Evolutionary conservation across 2,888 invertebrate genomes (phyloP).

Genomic region (Pasiphila rectangulata): DNA sequence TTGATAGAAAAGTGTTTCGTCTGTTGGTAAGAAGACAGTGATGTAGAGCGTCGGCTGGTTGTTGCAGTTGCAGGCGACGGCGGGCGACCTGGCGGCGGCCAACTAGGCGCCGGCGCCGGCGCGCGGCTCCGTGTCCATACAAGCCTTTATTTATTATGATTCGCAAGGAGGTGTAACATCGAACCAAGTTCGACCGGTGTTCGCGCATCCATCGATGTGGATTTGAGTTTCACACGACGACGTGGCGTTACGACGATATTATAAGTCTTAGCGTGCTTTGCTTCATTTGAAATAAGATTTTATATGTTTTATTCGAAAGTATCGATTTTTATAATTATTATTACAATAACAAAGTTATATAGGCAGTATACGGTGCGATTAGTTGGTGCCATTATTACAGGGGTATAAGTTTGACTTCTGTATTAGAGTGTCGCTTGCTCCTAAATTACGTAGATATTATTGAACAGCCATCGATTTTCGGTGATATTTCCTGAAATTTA

Average conservation of each 20-base stretch:
- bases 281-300: slow-evolving; percentile 78
- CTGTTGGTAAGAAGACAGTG: neutral
- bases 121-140: slow-evolving; percentile 53
- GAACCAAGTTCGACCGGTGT: slow-evolving; percentile 73
- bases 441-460: slow-evolving; percentile 41
- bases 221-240: slow-evolving; percentile 69
- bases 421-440: slow-evolving; percentile 59
- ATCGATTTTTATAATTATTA: slow-evolving; percentile 72
- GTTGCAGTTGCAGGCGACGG: slow-evolving; percentile 53
- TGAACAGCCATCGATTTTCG: slow-evolving; percentile 24
- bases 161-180: slow-evolving; percentile 64
- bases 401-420: slow-evolving; percentile 66
- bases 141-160: slow-evolving; percentile 76
- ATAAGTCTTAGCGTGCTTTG: slow-evolving; percentile 80
- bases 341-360: slow-evolving; percentile 78
- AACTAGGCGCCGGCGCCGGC: slow-evolving; percentile 49
- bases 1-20: neutral
- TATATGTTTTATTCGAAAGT: slow-evolving; percentile 78
- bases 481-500: slow-evolving; percentile 18
- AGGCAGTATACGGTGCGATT: slow-evolving; percentile 81
- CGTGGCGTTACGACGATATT: slow-evolving; percentile 70
- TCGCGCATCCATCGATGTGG: slow-evolving; percentile 60
- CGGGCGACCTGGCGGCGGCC: slow-evolving; percentile 57
- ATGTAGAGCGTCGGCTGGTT: neutral
- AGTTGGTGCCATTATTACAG: slow-evolving; percentile 82